Evolutionary conservation across 2,113 vertebrate species (phyloP).

Genomic region (Chrysemys picta): DNA sequence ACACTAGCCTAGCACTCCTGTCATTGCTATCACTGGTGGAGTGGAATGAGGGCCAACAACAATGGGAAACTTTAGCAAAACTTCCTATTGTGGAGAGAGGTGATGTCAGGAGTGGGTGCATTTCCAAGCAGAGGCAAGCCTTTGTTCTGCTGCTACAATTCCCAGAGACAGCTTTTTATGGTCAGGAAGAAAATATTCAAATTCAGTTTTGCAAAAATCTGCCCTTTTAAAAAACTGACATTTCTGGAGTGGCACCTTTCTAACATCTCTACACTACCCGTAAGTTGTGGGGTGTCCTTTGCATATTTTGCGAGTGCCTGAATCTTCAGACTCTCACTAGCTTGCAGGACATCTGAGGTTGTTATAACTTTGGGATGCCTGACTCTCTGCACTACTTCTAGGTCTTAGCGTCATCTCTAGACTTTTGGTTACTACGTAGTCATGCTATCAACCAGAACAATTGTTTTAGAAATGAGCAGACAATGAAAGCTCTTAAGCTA

Average conservation of each 20-base stretch:
- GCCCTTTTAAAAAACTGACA: background rate
- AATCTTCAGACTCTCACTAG: background rate
- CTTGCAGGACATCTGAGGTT: background rate
- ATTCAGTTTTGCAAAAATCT: background rate
- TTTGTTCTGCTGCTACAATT: background rate
- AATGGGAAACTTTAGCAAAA: background rate
- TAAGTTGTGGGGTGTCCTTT: background rate
- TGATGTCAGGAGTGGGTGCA: background rate
- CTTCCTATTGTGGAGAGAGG: background rate
- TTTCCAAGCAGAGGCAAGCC: background rate
- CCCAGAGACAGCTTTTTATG: background rate
- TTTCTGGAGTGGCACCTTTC: background rate
- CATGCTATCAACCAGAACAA: background rate
- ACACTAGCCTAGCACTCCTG: background rate
- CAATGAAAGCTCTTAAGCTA: background rate
- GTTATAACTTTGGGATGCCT: background rate
- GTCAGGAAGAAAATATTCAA: background rate
- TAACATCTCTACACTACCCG: background rate
- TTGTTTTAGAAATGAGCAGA: background rate
- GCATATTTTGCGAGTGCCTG: slow-evolving; percentile 19
- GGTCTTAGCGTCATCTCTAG: background rate
- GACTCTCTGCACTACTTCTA: background rate
- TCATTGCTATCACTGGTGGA: background rate
- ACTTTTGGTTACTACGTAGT: background rate
- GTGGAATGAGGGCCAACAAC: background rate